These are phyloP conservation scores for Sinosuthora webbiana DNA, from an alignment of 2,113 vertebrate species.

Conservation along the genomic window DNA sequence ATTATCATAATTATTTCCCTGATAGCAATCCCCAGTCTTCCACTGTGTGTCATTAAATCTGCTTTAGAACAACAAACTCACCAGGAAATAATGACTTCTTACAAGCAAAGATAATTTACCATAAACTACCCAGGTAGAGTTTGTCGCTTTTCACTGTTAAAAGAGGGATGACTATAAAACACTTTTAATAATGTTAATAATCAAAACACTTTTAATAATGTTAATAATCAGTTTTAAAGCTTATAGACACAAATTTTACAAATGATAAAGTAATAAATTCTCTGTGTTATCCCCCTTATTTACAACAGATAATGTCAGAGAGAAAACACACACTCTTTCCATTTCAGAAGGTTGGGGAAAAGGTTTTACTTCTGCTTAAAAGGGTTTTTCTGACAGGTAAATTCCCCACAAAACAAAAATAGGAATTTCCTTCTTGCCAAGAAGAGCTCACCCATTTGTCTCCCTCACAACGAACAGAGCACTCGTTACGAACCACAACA, in stretches of 20 bases:
- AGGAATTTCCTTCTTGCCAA: neutral
- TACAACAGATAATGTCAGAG: neutral
- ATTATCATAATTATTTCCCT: neutral
- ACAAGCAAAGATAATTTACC: neutral
- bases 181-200: neutral
- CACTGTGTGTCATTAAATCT: neutral
- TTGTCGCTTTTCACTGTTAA: neutral
- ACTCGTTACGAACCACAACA: neutral
- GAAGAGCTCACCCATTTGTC: neutral
- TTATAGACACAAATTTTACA: neutral
- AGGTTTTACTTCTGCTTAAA: neutral
- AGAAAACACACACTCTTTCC: neutral
- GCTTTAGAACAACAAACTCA: neutral
- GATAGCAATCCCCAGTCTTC: accelerated
- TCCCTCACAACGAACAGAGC: neutral
- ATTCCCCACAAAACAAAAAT: neutral
- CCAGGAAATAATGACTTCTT: neutral
- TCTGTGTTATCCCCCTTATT: neutral
- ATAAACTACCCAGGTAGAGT: neutral
- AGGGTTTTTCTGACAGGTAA: neutral
- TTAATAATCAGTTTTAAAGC: neutral
- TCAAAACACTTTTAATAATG: neutral
- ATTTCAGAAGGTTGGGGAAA: neutral
- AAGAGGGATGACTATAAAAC: neutral
- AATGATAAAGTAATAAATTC: neutral